A percentile compares a stretch with the other conserved stretches of the same genome.
These are phyloP conservation scores for Ichneumoninae sp. DNA, from an alignment of 2,888 invertebrate genomes.

Conservation along the genomic window DNA sequence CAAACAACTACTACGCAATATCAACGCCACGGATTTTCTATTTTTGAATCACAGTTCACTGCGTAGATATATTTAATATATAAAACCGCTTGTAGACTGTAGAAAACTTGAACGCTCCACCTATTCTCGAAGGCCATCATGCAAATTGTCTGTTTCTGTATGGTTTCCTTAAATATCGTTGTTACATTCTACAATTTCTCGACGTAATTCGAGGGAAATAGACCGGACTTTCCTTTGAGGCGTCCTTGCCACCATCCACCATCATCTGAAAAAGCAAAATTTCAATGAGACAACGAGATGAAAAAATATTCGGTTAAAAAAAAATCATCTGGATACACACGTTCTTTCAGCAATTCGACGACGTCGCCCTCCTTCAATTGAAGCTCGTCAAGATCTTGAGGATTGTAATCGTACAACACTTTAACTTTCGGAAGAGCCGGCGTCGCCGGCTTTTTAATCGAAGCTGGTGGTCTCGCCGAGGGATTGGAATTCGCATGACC, in stretches of 20 bases:
- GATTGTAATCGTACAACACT: constrained; percentile 88
- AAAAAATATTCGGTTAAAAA: constrained; percentile 21
- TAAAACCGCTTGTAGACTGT: constrained; percentile 48
- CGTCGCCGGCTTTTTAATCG: constrained; percentile 83
- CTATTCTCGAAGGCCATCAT: constrained; percentile 51
- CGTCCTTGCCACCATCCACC: constrained; percentile 90
- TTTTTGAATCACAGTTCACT: constrained; percentile 51
- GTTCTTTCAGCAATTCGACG: constrained; percentile 87
- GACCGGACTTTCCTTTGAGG: constrained; percentile 86
- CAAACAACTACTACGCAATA: constrained; percentile 27
- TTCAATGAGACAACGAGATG: not conserved
- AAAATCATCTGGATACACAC: constrained; percentile 79
- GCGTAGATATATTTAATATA: constrained; percentile 40
- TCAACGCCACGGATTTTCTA: constrained; percentile 35
- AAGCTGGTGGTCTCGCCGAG: constrained; percentile 71
- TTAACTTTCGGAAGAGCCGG: constrained; percentile 84
- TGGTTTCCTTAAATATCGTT: not conserved
- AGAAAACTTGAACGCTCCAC: constrained; percentile 42
- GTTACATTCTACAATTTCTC: constrained; percentile 78
- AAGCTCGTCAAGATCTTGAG: constrained; percentile 89
- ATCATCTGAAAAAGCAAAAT: constrained; percentile 84
- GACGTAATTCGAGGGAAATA: constrained; percentile 89
- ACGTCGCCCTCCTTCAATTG: constrained; percentile 87
- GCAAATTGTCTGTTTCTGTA: constrained; percentile 32
- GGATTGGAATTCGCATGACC: constrained; percentile 40